These are phyloP conservation scores for Tychaedon coryphoeus DNA, from an alignment of 2,113 vertebrate genomes.

Conservation along the genomic window DNA sequence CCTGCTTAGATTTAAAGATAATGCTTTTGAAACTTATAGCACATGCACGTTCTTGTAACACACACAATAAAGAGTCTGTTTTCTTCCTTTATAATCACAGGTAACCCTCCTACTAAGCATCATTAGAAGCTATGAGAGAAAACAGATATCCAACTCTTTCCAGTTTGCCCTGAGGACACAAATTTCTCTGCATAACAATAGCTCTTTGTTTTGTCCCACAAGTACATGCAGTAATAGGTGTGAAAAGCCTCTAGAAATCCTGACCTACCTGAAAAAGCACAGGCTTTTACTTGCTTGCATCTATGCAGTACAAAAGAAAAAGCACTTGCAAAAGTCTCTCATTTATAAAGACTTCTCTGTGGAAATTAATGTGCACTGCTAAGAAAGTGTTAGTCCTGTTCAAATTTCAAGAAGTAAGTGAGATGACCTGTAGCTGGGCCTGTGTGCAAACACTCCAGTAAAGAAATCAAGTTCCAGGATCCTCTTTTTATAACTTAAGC, in stretches of 20 bases:
- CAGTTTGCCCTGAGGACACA: slow-evolving; percentile 6
- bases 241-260: background rate
- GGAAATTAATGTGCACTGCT: background rate
- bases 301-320: background rate
- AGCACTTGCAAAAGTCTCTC: background rate
- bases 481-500: background rate
- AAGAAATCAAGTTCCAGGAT: background rate
- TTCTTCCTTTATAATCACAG: background rate
- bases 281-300: background rate
- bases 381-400: background rate
- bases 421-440: background rate
- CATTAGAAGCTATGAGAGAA: background rate
- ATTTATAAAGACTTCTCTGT: background rate
- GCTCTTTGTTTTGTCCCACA: background rate
- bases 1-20: background rate
- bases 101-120: background rate
- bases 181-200: background rate
- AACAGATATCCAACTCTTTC: background rate
- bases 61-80: background rate
- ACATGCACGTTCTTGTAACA: background rate
- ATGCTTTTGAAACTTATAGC: background rate
- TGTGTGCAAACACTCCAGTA: background rate
- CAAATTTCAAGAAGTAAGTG: background rate
- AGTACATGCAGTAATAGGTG: background rate
- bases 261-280: background rate